Base-by-base conservation (phyloP, 2,888 invertebrate genomes). In the Linnaemya vulpina region DNA sequence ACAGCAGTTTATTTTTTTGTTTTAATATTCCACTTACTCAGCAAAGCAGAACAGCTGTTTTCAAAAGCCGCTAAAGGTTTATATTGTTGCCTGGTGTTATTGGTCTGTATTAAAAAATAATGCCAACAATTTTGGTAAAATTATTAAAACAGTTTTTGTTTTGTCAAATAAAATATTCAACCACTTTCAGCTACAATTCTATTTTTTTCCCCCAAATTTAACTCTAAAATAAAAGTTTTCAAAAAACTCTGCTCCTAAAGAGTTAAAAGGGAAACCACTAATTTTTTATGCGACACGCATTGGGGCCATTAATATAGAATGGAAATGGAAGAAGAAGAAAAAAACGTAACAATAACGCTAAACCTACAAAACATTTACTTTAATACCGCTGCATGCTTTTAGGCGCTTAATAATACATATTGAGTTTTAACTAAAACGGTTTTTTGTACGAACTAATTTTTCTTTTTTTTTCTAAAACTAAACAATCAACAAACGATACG, bases 401-500 rank as follows among this genome's bases (percentile, higher is more conserved):
- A 70, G 82, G 70, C 49, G 71, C 70, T 65, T 63, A 70, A 82
- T 70, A 76, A 20, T 63, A 35, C 60, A 53, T 35, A 58, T 51
- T 46, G 25, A 62, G 17, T 67, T 58, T 20, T 30, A 49, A 30
- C 73, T 51, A 38, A 65, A 20, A 58, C 4, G 4, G 3, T 49
- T 49, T 43, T 55, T 55, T 30, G 0, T 81, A 76, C 46, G 63
- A 82, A 58, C 58, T 63, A 76, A 70, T 20, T 71, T 75, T 82
- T 76, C 82, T 46, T 58, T 71, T 70, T 71, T n/a, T n/a, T n/a
- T n/a, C n/a, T n/a, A n/a, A 82, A 82, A 76, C 73, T 74, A 67
- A 80, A 78, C 70, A 70, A 62, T 78, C 68, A 78, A 20, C 60
- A 20, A 51, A 73, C 40, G 35, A 65, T 60, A 73, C 40, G 35